A percentile compares a stretch with the other conserved stretches of the same genome.
These are phyloP conservation scores for Hydriomena furcata DNA, from an alignment of 2,888 invertebrate species.

Conservation along the genomic window DNA sequence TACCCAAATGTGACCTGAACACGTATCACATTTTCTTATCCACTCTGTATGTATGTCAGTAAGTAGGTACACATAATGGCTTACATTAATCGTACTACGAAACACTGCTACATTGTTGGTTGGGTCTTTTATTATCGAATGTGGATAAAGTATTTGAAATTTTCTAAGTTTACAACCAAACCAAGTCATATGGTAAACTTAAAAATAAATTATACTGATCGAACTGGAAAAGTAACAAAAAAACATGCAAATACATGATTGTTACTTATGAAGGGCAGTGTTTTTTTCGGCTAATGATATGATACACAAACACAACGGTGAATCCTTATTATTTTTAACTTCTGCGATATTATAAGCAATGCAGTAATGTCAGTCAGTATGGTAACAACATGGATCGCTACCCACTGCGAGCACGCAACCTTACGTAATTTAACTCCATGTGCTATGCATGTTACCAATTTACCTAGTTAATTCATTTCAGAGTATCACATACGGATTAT, in stretches of 20 bases:
- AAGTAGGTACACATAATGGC: constrained; percentile 20
- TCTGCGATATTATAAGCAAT: constrained; percentile 32
- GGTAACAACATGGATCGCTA: constrained; percentile 62
- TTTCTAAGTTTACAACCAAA: too few relatives aligned
- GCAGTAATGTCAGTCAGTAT: constrained; percentile 52
- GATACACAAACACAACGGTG: constrained; percentile 1
- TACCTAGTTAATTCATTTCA: constrained; percentile 5
- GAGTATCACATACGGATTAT: not conserved
- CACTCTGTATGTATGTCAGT: constrained; percentile 44
- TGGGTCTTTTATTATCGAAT: too few relatives aligned
- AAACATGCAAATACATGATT: too few relatives aligned
- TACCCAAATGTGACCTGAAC: constrained; percentile 82
- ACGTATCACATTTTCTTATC: constrained; percentile 74
- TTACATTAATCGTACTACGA: constrained; percentile 12
- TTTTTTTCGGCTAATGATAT: not conserved
- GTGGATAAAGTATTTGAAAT: not conserved
- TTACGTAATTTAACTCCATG: constrained; percentile 60
- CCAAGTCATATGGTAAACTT: not conserved
- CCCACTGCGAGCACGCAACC: constrained; percentile 54
- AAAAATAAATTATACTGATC: too few relatives aligned
- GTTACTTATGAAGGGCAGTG: not conserved
- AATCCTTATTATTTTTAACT: constrained; percentile 5
- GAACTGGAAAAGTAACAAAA: too few relatives aligned
- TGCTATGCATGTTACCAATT: constrained; percentile 20
- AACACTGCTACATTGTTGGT: constrained; percentile 6